Conservation (phyloP, 2,797 vertebrate species). For the Eulemur rubriventer region DNA sequence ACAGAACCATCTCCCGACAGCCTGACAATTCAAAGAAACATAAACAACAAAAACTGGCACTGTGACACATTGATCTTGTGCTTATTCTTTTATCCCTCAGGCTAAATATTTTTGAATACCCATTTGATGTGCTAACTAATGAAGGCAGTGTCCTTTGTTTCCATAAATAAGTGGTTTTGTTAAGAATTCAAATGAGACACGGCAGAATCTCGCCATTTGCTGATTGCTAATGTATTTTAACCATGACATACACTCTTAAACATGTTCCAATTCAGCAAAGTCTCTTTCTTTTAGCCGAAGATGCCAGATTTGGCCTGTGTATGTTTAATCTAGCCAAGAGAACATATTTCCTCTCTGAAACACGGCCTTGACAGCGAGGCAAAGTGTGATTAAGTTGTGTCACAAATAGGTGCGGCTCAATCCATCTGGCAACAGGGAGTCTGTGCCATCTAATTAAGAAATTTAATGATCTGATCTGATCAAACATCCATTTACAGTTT, state of each 20-base stretch:
- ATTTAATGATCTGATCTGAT: constrained; percentile 69
- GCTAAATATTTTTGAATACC: constrained; percentile 39
- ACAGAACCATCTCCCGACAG: neutral
- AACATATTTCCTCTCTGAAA: constrained; percentile 68
- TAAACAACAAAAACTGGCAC: neutral
- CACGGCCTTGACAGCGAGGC: constrained; percentile 58
- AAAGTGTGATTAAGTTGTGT: constrained; percentile 73
- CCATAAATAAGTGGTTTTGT: constrained; percentile 27
- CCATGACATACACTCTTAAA: constrained; percentile 40
- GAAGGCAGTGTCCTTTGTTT: constrained; percentile 9
- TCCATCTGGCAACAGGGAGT: constrained; percentile 56
- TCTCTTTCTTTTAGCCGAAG: constrained; percentile 47
- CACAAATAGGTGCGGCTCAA: constrained; percentile 54
- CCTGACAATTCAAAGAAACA: constrained; percentile 47
- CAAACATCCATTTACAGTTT: constrained; percentile 71
- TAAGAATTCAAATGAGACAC: constrained; percentile 38
- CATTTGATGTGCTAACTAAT: constrained; percentile 36
- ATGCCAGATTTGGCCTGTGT: constrained; percentile 18
- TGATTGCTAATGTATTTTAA: constrained; percentile 51
- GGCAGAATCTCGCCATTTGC: constrained; percentile 5
- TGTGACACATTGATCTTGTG: neutral
- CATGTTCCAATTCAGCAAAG: constrained; percentile 55
- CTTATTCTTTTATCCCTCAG: neutral
- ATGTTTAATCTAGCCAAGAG: constrained; percentile 59
- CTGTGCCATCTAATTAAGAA: constrained; percentile 70